Evolutionary conservation across 37 sponge, comb jelly and placozoan genomes (phyloP).

Genomic region (Chondrilla cf. caribensis): DNA sequence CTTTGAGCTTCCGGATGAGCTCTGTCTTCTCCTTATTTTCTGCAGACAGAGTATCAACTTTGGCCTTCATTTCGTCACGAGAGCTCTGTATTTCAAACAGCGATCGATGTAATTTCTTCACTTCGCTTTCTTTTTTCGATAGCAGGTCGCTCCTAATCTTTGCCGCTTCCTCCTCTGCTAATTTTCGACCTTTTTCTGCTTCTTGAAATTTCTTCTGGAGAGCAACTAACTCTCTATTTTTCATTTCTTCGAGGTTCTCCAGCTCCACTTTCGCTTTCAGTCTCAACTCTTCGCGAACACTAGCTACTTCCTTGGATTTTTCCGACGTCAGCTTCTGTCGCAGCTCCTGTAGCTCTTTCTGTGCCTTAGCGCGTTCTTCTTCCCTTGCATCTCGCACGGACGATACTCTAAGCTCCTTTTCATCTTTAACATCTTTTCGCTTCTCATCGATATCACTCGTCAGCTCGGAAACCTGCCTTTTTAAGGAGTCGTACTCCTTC

Average conservation of each 20-base stretch:
- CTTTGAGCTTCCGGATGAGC: neutral
- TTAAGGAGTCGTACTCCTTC: neutral
- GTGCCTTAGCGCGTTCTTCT: neutral
- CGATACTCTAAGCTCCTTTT: neutral
- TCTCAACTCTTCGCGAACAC: neutral
- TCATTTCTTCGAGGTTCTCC: neutral
- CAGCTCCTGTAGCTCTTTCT: neutral
- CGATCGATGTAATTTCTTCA: neutral
- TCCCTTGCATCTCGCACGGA: neutral
- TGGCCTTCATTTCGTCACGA: neutral
- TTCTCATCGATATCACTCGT: neutral
- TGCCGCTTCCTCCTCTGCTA: neutral
- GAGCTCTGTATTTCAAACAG: neutral
- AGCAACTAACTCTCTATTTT: neutral
- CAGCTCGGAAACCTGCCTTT: neutral
- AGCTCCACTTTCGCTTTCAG: neutral
- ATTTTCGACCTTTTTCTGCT: neutral
- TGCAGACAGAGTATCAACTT: neutral
- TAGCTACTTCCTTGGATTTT: neutral
- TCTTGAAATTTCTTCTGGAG: neutral
- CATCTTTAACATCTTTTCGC: neutral
- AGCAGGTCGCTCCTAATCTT: neutral
- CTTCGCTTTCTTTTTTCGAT: neutral
- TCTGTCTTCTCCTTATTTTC: constrained; percentile 24
- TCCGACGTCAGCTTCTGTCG: constrained; percentile 6